Percentiles rank a stretch among this genome's conserved stretches.
These are phyloP conservation scores for Drosophila melanocephala DNA, from an alignment of 2,888 invertebrate genomes.

Conservation along the genomic window DNA sequence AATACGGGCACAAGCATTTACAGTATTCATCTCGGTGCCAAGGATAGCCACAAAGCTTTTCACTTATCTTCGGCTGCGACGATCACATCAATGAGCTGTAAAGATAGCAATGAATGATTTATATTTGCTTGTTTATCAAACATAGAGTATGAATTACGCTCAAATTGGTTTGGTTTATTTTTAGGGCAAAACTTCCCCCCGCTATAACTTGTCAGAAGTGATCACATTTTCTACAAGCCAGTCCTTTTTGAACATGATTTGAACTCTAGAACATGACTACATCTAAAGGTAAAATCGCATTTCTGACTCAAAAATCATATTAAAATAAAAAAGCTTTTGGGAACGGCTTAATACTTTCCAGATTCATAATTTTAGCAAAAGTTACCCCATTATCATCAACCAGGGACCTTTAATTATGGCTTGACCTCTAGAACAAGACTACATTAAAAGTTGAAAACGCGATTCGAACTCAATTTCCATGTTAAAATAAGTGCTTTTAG, in stretches of 20 bases:
- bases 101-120: background rate
- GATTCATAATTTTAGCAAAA: background rate
- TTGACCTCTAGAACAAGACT: background rate
- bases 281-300: background rate
- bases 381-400: background rate
- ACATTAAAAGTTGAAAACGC: background rate
- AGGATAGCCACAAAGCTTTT: slow-evolving; percentile 53
- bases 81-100: slow-evolving; percentile 10
- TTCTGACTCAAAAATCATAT: background rate
- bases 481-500: background rate
- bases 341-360: background rate
- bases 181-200: background rate
- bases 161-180: background rate
- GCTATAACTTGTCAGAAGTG: background rate
- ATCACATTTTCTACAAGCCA: background rate
- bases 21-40: slow-evolving; percentile 35
- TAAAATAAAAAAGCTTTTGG: background rate
- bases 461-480: background rate
- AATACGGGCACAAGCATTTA: slow-evolving; percentile 11
- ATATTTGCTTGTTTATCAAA: background rate
- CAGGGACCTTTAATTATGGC: background rate
- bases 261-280: fast-evolving
- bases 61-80: slow-evolving; percentile 7
- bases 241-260: background rate
- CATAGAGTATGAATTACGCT: background rate